Conservation (phyloP, 2,888 invertebrate genomes). For the Omphaloscelis lunosa region DNA sequence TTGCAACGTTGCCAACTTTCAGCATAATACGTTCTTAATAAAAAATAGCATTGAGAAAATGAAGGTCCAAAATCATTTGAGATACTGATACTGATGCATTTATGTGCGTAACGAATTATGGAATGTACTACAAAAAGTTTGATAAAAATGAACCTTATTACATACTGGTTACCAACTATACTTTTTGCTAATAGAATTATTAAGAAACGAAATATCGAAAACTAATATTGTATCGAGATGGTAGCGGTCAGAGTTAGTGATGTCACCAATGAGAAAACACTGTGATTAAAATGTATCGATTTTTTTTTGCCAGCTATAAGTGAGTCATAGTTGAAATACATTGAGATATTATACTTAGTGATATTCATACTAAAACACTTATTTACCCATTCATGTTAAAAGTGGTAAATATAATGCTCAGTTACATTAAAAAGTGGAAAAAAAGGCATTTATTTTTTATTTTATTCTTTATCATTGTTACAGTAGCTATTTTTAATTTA, state of each 20-base stretch:
- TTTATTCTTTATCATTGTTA: no score
- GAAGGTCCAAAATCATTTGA: not conserved
- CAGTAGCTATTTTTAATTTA: not conserved
- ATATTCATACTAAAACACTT: not conserved
- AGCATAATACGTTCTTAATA: no score
- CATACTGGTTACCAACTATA: slow-evolving; percentile 12
- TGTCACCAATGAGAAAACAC: slow-evolving; percentile 34
- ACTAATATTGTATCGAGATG: slow-evolving; percentile 68
- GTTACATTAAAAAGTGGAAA: not conserved
- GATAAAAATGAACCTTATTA: slow-evolving; percentile 33
- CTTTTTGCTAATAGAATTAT: slow-evolving; percentile 68
- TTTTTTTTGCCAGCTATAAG: not conserved
- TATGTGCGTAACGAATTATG: not conserved
- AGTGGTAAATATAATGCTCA: not conserved
- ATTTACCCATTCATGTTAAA: not conserved
- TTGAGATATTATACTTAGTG: not conserved
- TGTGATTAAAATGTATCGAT: slow-evolving; percentile 37
- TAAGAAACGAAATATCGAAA: slow-evolving; percentile 66
- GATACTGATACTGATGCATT: not conserved
- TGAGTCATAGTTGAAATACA: not conserved
- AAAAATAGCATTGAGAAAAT: not conserved
- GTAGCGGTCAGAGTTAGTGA: slow-evolving; percentile 68
- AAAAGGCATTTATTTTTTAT: no score
- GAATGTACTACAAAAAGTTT: slow-evolving; percentile 14
- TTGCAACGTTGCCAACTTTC: no score